phyloP scores from a whole-genome alignment of 2,888 invertebrate genomes.

The Amblyjoppa fuscipennis region DNA sequence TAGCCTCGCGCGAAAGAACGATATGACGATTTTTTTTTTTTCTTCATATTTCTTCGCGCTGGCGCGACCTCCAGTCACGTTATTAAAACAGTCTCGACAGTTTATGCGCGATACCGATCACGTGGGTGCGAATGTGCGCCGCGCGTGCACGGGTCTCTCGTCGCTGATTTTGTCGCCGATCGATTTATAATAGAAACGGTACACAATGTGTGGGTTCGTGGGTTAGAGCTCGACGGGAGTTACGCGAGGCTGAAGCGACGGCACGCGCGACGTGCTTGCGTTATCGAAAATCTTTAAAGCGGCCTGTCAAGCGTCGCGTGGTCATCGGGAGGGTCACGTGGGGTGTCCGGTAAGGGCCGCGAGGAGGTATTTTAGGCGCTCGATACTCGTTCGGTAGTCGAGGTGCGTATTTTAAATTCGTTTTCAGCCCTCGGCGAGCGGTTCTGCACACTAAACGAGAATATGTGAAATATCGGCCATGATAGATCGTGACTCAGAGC shows the following conservation, averaged over 20 bases:
- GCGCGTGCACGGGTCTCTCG: slow-evolving; percentile 9
- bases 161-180: neutral
- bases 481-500: slow-evolving; percentile 71
- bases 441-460: slow-evolving; percentile 52
- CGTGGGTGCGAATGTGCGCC: slow-evolving; percentile 6
- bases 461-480: slow-evolving; percentile 44
- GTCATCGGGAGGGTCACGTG: neutral
- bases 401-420: neutral
- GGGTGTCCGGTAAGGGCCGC: neutral
- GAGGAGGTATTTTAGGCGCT: neutral
- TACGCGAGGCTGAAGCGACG: neutral
- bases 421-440: slow-evolving; percentile 39
- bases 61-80: slow-evolving; percentile 9
- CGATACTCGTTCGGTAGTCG: neutral
- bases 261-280: neutral
- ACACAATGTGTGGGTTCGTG: neutral
- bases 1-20: neutral
- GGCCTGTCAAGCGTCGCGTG: neutral
- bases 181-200: slow-evolving; percentile 7
- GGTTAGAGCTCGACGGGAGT: neutral
- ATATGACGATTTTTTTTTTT: neutral
- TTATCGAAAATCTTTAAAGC: slow-evolving; percentile 4
- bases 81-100: slow-evolving; percentile 1
- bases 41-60: neutral
- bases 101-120: slow-evolving; percentile 1